phyloP scores from a whole-genome alignment of 1,140 invertebrate species.

The Danaus melanippus region DNA sequence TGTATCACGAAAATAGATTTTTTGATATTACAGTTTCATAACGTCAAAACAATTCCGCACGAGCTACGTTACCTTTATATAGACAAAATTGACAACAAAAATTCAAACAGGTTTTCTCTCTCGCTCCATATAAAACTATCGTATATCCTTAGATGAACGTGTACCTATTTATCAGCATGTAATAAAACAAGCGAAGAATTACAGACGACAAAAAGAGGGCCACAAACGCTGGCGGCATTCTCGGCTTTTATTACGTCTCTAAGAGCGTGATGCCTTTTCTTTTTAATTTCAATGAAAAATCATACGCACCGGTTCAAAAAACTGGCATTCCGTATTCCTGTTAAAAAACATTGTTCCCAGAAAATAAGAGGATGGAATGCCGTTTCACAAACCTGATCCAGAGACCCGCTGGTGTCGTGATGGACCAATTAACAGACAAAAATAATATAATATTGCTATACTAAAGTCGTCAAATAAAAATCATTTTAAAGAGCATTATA shows the following conservation, averaged over 20 bases:
- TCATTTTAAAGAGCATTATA: no score
- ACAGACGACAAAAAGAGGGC: constrained; percentile 44
- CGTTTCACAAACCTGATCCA: constrained; percentile 43
- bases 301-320: constrained; percentile 48
- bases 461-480: no score
- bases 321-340: constrained; percentile 44
- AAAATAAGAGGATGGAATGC: constrained; percentile 58
- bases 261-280: constrained; percentile 38
- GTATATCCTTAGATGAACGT: constrained; percentile 15
- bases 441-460: no score
- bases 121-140: constrained; percentile 17
- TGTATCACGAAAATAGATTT: not conserved
- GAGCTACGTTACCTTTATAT: constrained; percentile 12
- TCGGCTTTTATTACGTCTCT: constrained; percentile 43
- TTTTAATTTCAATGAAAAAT: constrained; percentile 67
- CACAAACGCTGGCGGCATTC: constrained; percentile 36
- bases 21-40: not conserved
- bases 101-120: constrained; percentile 12
- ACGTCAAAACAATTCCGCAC: not conserved
- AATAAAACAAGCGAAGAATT: constrained; percentile 44
- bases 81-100: constrained; percentile 16
- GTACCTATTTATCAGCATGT: constrained; percentile 32
- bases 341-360: constrained; percentile 59
- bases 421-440: constrained; percentile 19
- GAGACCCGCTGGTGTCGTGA: constrained; percentile 27